phyloP scores from a whole-genome alignment of 2,888 invertebrate species.

The Icerya purchasi region DNA sequence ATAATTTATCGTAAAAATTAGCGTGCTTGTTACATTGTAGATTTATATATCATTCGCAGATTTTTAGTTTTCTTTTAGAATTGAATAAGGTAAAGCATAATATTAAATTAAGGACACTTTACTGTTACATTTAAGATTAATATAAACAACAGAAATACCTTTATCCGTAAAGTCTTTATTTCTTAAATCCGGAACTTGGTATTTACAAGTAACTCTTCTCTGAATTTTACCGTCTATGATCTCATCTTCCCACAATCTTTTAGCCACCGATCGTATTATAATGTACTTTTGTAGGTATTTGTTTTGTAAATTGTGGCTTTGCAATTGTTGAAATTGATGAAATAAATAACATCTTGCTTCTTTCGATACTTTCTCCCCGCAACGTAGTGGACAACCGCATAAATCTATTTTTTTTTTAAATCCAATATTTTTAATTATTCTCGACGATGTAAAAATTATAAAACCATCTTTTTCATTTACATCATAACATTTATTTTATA shows the following conservation, averaged over 20 bases:
- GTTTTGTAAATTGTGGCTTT: slow-evolving; percentile 3
- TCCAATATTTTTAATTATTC: background rate
- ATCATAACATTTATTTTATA: background rate
- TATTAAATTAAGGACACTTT: too few relatives aligned
- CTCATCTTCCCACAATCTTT: slow-evolving; percentile 18
- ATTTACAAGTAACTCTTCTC: slow-evolving; percentile 31
- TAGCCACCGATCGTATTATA: slow-evolving; percentile 7
- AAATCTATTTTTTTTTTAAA: slow-evolving; percentile 18
- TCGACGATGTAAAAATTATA: background rate
- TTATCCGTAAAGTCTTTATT: too few relatives aligned
- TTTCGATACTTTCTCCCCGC: slow-evolving; percentile 28
- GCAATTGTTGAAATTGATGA: slow-evolving; percentile 3
- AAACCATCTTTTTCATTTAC: background rate
- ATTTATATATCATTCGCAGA: too few relatives aligned
- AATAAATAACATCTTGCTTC: slow-evolving; percentile 6
- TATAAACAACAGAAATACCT: too few relatives aligned
- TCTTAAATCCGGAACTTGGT: slow-evolving; percentile 25
- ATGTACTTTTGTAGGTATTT: slow-evolving; percentile 7
- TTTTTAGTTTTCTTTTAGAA: too few relatives aligned
- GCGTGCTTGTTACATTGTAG: too few relatives aligned
- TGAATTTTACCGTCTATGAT: slow-evolving; percentile 19
- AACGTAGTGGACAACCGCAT: slow-evolving; percentile 33
- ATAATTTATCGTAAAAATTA: too few relatives aligned
- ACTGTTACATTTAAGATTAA: too few relatives aligned
- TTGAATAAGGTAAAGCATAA: too few relatives aligned